Evolutionary conservation across 2,888 invertebrate species (phyloP).

Genomic region (Agrilus cyanescens): DNA sequence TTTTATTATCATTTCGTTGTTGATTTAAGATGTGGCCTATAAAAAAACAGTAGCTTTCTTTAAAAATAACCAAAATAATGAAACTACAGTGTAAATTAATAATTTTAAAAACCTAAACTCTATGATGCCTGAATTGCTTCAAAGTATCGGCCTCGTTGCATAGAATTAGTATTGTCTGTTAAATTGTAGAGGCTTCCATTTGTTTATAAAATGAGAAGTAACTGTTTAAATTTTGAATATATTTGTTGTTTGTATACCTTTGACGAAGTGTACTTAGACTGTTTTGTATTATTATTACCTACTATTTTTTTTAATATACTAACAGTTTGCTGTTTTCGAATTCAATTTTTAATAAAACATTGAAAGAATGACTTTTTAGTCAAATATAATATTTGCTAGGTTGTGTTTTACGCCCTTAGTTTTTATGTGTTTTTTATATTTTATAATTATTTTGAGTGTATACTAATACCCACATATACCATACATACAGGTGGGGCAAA

Average conservation of each 20-base stretch:
- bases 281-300: constrained; percentile 13
- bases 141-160: constrained; percentile 27
- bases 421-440: constrained; percentile 30
- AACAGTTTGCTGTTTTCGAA: constrained; percentile 30
- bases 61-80: too few species aligned
- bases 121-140: constrained; percentile 28
- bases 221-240: constrained; percentile 13
- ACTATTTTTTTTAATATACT: constrained; percentile 28
- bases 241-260: constrained; percentile 18
- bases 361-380: constrained; percentile 29
- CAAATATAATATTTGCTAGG: constrained; percentile 27
- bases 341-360: constrained; percentile 27
- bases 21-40: too few species aligned
- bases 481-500: constrained; percentile 40
- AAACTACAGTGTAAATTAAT: too few species aligned
- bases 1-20: too few species aligned
- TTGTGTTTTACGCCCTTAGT: constrained; percentile 31
- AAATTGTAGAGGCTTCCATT: constrained; percentile 35
- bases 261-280: constrained; percentile 33
- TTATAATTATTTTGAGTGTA: constrained; percentile 32
- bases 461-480: constrained; percentile 39
- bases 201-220: constrained; percentile 27
- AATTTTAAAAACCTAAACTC: constrained; percentile 14
- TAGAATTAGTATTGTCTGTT: constrained; percentile 32
- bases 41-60: too few species aligned